Evolutionary conservation across 2,113 vertebrate species (phyloP), one percentile per base, ranked within the genome.

Genomic region (Gobiocypris rarus): DNA sequence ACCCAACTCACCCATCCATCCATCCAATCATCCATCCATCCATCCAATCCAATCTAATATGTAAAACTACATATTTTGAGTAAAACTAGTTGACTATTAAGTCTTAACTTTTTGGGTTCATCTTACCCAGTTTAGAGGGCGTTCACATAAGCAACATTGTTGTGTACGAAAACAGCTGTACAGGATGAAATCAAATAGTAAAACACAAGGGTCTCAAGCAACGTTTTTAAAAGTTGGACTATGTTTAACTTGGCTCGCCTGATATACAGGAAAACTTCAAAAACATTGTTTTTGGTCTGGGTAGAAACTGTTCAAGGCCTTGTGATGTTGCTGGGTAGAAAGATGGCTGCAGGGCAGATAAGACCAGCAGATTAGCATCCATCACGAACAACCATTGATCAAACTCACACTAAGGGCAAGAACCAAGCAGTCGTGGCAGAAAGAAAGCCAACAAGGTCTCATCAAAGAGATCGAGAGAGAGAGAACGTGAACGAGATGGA

Each of bases 361-460:
- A 88, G 83, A 70, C 76, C 38, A 54, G 11, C 13, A 88, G 86
- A 87, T 89, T 87, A 88, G 82, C 80, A 82, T 85, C 81, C 43
- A 84, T 85, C 79, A 73, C 69, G 24, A 75, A 76, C 22, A 71
- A 1, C 69, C 77, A 86, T 87, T 75, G 89, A 88, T 88, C 86
- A 75, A 15, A 61, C 78, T 81, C 52, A 63, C 58, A 80, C 34
- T 58, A 82, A 70, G 11, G 75, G 69, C 67, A 86, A 56, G 73
- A 70, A 41, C 73, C 76, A 87, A 85, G 75, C 17, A 26, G 24
- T 54, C 70, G 48, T 50, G 10, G 50, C 67, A 75, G 43, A 87
- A 41, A 52, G 50, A 54, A 24, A 83, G 63, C 67, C 26, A 69
- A n/a, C 73, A 31, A 74, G 69, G 85, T 50, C 48, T 61, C 70